Base-by-base conservation (phyloP, 2,797 vertebrate genomes). In the Chloroceryle amazona region DNA sequence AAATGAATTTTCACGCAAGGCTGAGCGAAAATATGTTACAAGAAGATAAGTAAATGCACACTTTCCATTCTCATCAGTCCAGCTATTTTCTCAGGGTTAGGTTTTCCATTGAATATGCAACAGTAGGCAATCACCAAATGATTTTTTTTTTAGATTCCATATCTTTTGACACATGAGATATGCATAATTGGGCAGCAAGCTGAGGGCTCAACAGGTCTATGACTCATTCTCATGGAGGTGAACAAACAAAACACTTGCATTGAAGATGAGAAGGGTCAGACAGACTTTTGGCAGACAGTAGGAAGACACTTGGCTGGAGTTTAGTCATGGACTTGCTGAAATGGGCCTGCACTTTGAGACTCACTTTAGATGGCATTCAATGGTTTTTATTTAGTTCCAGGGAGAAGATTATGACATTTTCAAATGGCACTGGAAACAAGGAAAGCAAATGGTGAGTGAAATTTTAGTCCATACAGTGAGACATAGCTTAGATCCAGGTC, bases 311-410 rank as follows among this genome's bases (percentile, higher is more conserved):
- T 83, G 93, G 75, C 89, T 96, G 89, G 74, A 95, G 93, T 97
- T 97, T 93, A 96, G 94, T 97, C 97, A 96, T 3, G 63, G 95
- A 80, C 92, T 97, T 98, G 87, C 89, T 97, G 96, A 94, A 97
- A 87, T 87, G 96, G 95, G 85, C 84, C 87, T 96, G 91, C 49
- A 68, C 78, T 96, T 94, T 90, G 47, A 87, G 71, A 97, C 96
- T 95, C 54, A 76, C 93, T 96, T 97, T 95, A 93, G 90, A 96
- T 95, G 75, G 79, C 13, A 57, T 98, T 97, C 14, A 3, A 29
- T 97, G 89, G 42, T 81, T 98, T 89, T 97, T 97, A 95, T 93
- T 84, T 95, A 83, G 78, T 97, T 95, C 70, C 51, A 80, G 70
- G 89, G 95, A 96, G 90, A 97, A 88, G 93, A 89, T 86, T 22